Percentiles rank a stretch among this genome's conserved stretches.
Conservation (phyloP, 2,888 invertebrate species). For the Oasisia sp. region DNA sequence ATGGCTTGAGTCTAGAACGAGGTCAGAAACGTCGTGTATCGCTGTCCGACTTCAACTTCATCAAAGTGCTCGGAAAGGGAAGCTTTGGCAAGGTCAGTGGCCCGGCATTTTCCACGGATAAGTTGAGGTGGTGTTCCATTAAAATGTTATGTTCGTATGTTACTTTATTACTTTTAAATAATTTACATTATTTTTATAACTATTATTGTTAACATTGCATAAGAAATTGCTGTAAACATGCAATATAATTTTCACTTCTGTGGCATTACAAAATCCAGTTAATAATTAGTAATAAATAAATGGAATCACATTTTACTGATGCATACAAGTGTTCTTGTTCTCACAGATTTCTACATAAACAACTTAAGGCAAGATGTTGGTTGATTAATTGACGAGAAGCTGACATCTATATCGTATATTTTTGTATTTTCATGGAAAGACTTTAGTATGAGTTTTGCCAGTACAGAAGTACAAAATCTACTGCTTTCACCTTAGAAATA, state of each 20-base stretch:
- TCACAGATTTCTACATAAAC: no score
- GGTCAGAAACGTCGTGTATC: conserved; percentile 34
- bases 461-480: background rate
- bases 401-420: no score
- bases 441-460: conserved; percentile 18
- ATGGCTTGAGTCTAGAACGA: background rate
- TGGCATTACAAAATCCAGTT: no score
- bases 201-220: background rate
- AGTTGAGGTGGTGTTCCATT: no score
- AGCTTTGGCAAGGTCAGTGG: conserved; percentile 86
- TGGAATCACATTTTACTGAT: no score
- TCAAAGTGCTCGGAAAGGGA: conserved; percentile 98
- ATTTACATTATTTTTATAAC: background rate
- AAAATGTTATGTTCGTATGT: background rate
- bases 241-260: background rate
- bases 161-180: background rate
- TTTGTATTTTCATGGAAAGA: background rate
- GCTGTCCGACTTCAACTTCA: conserved; percentile 89
- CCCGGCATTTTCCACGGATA: background rate
- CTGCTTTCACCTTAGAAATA: no score
- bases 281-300: no score
- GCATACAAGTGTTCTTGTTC: no score
- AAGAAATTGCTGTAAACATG: background rate
- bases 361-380: no score
- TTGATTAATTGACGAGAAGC: no score